Percentiles rank a stretch among this genome's conserved stretches.
These are phyloP conservation scores for Notothenia rossii DNA, from an alignment of 2,113 vertebrate species.

Conservation along the genomic window DNA sequence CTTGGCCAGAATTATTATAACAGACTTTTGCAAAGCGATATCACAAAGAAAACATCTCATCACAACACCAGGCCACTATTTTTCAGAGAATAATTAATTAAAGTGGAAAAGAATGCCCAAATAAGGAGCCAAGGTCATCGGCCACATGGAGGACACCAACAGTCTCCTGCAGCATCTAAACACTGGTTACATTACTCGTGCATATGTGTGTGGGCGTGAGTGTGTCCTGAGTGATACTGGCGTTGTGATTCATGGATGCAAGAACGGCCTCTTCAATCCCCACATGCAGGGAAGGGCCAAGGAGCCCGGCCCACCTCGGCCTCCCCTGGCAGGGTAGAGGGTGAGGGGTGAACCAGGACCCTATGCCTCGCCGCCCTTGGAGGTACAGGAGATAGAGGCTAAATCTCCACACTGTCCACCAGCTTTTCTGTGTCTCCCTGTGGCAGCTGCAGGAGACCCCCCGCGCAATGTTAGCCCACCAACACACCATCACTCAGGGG, in stretches of 20 bases:
- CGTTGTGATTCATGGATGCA: conserved; percentile 66
- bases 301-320: conserved; percentile 70
- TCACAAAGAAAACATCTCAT: not conserved
- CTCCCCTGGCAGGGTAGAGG: conserved; percentile 49
- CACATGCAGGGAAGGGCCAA: conserved; percentile 54
- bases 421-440: conserved; percentile 84
- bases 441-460: conserved; percentile 82
- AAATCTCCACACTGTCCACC: conserved; percentile 75
- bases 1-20: too few species aligned
- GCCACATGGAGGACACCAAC: conserved; percentile 9
- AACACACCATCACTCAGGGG: conserved; percentile 68
- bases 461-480: conserved; percentile 65
- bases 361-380: conserved; percentile 38
- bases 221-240: conserved; percentile 44
- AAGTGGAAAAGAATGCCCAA: not conserved
- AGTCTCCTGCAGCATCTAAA: conserved; percentile 18
- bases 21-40: not conserved
- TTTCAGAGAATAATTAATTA: too few species aligned
- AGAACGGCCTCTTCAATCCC: conserved; percentile 40
- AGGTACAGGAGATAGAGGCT: conserved; percentile 66
- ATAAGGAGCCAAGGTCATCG: not conserved
- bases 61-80: not conserved
- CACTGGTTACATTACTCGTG: conserved; percentile 22
- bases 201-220: conserved; percentile 9
- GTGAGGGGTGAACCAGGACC: conserved; percentile 77